Conservation (phyloP, 2,888 invertebrate genomes). For the Apotomis capreana region DNA sequence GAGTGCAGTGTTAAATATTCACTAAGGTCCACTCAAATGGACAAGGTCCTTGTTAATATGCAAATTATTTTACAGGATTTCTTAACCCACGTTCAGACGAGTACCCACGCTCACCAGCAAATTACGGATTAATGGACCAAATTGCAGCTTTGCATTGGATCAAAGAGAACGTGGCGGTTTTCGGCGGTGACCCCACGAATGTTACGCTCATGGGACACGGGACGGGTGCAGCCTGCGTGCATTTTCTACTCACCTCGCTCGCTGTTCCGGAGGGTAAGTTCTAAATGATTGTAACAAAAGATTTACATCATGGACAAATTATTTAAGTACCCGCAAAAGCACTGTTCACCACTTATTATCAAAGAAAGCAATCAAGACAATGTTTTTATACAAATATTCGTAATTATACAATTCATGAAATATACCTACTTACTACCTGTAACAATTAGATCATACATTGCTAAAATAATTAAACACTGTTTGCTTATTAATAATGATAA, state of each 20-base stretch:
- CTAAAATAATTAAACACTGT: too few relatives aligned
- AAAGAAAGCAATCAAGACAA: too few relatives aligned
- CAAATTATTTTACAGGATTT: slow-evolving; percentile 85
- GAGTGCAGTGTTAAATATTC: not conserved
- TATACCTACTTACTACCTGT: too few relatives aligned
- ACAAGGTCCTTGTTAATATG: slow-evolving; percentile 2
- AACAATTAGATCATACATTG: too few relatives aligned
- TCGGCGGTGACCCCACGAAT: slow-evolving; percentile 96
- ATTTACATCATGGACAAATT: too few relatives aligned
- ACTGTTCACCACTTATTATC: too few relatives aligned
- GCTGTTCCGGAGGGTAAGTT: slow-evolving; percentile 94
- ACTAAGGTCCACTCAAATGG: not conserved
- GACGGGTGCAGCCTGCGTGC: slow-evolving; percentile 97
- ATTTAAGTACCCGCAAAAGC: too few relatives aligned
- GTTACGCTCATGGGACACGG: slow-evolving; percentile 98
- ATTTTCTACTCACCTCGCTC: slow-evolving; percentile 96
- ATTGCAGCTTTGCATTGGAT: slow-evolving; percentile 98
- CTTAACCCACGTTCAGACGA: slow-evolving; percentile 94
- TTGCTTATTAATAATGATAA: too few relatives aligned
- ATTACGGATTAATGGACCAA: slow-evolving; percentile 99
- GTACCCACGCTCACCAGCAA: slow-evolving; percentile 93
- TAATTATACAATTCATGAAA: too few relatives aligned
- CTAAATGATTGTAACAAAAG: too few relatives aligned
- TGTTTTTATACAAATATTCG: too few relatives aligned
- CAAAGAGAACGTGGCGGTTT: slow-evolving; percentile 96